These are phyloP conservation scores for Pseudocheirus occidentalis DNA, from an alignment of 2,797 vertebrate species.

Conservation along the genomic window DNA sequence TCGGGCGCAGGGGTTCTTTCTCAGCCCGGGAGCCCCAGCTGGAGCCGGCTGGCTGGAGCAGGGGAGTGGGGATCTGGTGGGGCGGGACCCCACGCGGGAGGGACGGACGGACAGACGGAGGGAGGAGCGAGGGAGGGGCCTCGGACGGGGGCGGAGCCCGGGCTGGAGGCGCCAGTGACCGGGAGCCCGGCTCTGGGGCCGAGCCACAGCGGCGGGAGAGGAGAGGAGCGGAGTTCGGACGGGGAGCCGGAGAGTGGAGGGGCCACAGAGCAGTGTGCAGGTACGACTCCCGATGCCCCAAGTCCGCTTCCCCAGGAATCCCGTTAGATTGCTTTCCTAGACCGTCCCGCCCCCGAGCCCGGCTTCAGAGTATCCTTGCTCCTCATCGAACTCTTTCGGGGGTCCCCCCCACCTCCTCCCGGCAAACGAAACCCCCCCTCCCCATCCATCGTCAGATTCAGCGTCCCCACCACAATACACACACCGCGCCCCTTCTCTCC, in stretches of 20 bases:
- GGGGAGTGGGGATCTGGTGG: not conserved
- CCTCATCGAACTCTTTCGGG: constrained; percentile 58
- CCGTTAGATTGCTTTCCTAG: constrained; percentile 5
- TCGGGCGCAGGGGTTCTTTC: accelerated
- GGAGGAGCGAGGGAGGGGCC: not conserved
- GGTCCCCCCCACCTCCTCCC: not conserved
- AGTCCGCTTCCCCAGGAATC: not conserved
- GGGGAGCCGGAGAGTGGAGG: constrained; percentile 37
- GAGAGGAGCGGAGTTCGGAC: constrained; percentile 17
- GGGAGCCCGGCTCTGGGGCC: constrained; percentile 46
- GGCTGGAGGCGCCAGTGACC: constrained; percentile 19
- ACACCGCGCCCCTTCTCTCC: not conserved
- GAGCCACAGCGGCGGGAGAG: constrained; percentile 31
- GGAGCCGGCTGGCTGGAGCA: constrained; percentile 48
- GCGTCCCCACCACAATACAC: not conserved
- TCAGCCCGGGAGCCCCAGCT: not conserved
- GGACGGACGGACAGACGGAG: constrained; percentile 12
- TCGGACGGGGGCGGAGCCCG: constrained; percentile 25
- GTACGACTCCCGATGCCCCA: constrained; percentile 50
- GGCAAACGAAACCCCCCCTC: not conserved
- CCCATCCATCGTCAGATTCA: not conserved
- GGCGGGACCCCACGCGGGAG: constrained; percentile 27
- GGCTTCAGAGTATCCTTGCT: not conserved
- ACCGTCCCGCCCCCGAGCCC: constrained; percentile 33
- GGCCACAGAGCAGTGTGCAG: constrained; percentile 65